Percentiles rank a stretch among this genome's conserved stretches.
These are phyloP conservation scores for Clupea harengus DNA, from an alignment of 2,113 vertebrate species.

Conservation along the genomic window DNA sequence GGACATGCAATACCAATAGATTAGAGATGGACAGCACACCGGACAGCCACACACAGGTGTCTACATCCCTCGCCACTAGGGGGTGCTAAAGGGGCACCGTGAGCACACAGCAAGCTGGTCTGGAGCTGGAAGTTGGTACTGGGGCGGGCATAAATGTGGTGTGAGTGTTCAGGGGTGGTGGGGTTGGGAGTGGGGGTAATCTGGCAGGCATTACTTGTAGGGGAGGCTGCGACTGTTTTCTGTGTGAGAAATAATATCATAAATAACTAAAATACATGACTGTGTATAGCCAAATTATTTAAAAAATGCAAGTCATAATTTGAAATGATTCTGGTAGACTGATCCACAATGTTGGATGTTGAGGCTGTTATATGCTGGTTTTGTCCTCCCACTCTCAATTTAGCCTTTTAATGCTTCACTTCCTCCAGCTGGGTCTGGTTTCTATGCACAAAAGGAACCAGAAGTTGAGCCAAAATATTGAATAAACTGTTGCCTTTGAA, in stretches of 20 bases:
- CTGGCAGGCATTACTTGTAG: constrained; percentile 39
- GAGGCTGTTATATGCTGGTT: neutral
- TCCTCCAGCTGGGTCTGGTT: neutral
- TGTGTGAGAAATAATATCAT: neutral
- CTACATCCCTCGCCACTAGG: constrained; percentile 63
- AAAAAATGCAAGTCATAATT: neutral
- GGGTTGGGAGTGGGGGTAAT: constrained; percentile 28
- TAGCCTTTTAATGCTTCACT: neutral
- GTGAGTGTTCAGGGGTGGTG: constrained; percentile 16
- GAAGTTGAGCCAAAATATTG: neutral
- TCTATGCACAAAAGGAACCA: neutral
- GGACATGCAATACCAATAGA: constrained; percentile 99
- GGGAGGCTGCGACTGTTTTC: neutral
- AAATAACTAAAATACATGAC: neutral
- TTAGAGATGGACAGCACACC: constrained; percentile 88
- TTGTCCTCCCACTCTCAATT: neutral
- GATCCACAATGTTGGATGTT: neutral
- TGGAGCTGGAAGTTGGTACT: constrained; percentile 39
- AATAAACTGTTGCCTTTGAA: neutral
- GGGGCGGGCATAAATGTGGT: constrained; percentile 38
- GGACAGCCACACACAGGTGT: constrained; percentile 70
- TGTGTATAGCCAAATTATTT: neutral
- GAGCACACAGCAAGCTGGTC: constrained; percentile 44
- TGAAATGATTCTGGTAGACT: neutral
- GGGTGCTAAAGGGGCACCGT: constrained; percentile 65